Evolutionary conservation across 2,797 vertebrate species (phyloP), one percentile per base, ranked within the genome.

Genomic region (Acanthurus tractus): DNA sequence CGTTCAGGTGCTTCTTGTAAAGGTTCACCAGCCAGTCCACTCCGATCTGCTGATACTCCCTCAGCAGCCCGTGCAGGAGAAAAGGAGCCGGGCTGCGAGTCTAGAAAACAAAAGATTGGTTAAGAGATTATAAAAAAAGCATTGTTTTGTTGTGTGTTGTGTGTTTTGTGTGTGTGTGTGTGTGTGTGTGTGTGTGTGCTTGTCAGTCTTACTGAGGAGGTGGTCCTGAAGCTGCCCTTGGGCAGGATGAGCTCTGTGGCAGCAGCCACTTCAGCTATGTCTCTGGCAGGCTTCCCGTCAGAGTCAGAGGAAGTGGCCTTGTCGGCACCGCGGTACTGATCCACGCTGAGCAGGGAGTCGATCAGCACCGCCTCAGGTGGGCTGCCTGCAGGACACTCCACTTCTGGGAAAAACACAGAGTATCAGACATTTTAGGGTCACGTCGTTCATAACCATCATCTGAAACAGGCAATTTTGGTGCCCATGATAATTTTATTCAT

Each of bases 41-140:
- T 25, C 97, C 97, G 45, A 97, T 97, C 82, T 97, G 96, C 80
- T 98, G 97, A 87, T 98, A 98, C 48, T 98, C 97, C 80, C 97
- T 94, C 75, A 98, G 94, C 8, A 93, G 88, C 3, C 97, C 97
- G 22, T 96, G 97, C 17, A 98, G 89, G 5, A 98, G 89, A 0
- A 95, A 89, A 1, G 97, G 94, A 71, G 94, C 82, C 22, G 89
- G 72, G 70, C 81, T 92, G 46, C 91, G 94, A 13, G 55, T 85
- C 95, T 96, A 15, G 22, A 14, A 76, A 71, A 76, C 0, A 54
- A 58, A 76, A 56, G 1, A 64, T 7, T 0, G 52, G n/a, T 73
- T 52, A 34, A 63, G 23, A 73, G 38, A 23, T 11, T 2, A 12
- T 23, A 23, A 59, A 55, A 59, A 55, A 13, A 2, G 1, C 5